A percentile compares a stretch with the other conserved stretches of the same genome.
Conservation (phyloP, 37 sponge, comb jelly and placozoan species). For the Aplysina aerophoba region DNA sequence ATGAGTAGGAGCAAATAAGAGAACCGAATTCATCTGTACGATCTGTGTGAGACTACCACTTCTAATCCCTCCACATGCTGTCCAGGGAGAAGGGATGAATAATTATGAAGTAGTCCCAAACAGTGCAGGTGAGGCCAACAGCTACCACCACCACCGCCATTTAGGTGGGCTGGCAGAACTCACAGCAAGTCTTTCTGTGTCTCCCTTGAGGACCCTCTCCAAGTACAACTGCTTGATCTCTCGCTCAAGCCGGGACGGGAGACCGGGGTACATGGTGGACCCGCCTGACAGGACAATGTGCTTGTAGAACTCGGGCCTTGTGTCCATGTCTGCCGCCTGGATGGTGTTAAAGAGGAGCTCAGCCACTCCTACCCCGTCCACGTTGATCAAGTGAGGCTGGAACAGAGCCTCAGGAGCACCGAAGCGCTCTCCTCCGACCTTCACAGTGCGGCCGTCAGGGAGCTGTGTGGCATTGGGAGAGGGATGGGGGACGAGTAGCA, state of each 20-base stretch:
- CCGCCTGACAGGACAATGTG: slow-evolving; percentile 99
- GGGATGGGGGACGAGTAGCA: not conserved
- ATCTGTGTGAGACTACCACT: no score
- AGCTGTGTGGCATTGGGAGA: slow-evolving; percentile 48
- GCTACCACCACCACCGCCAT: not conserved
- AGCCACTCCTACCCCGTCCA: slow-evolving; percentile 95
- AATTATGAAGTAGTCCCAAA: no score
- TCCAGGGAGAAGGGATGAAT: no score
- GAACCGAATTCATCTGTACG: no score
- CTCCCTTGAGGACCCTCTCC: slow-evolving; percentile 95
- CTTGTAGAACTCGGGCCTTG: slow-evolving; percentile 96
- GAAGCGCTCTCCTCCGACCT: slow-evolving; percentile 97
- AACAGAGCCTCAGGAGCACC: slow-evolving; percentile 98
- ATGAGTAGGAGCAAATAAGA: no score
- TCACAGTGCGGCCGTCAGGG: slow-evolving; percentile 97
- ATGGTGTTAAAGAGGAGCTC: slow-evolving; percentile 99
- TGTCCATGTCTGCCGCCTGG: slow-evolving; percentile 98
- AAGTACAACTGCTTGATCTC: slow-evolving; percentile 99
- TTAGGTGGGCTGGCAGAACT: slow-evolving; percentile 32
- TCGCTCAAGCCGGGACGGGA: slow-evolving; percentile 96
- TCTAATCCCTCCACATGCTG: no score
- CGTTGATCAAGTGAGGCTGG: slow-evolving; percentile 97
- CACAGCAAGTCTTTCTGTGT: slow-evolving; percentile 88
- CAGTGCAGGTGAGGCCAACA: not conserved
- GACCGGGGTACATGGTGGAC: slow-evolving; percentile 99